Percentiles rank a stretch among this genome's conserved stretches.
These are phyloP conservation scores for Chirona hameri DNA, from an alignment of 2,888 invertebrate species.

Conservation along the genomic window DNA sequence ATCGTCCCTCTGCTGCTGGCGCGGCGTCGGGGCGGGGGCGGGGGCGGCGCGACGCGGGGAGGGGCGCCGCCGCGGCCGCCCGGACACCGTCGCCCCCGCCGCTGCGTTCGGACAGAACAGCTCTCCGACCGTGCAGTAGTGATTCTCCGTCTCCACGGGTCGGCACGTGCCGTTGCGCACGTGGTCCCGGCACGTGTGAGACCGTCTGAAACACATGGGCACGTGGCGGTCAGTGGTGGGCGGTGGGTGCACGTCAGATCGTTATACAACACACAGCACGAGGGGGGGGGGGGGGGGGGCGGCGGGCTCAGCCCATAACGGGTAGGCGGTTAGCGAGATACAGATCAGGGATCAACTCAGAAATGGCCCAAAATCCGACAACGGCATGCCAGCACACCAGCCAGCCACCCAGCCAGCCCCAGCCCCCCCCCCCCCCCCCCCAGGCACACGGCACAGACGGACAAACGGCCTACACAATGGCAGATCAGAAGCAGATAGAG, in stretches of 20 bases:
- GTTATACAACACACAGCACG: slow-evolving; percentile 86
- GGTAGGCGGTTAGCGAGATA: no score
- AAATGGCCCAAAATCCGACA: no score
- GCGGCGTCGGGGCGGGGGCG: neutral
- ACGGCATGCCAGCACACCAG: no score
- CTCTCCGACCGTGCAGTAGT: slow-evolving; percentile 39
- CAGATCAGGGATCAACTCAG: no score
- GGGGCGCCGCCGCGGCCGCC: neutral
- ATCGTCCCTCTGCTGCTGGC: slow-evolving; percentile 1
- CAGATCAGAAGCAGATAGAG: no score
- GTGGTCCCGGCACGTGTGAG: slow-evolving; percentile 44
- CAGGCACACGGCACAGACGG: no score
- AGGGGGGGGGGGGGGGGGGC: slow-evolving; percentile 79
- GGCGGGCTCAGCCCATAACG: slow-evolving; percentile 58
- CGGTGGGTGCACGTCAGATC: slow-evolving; percentile 60
- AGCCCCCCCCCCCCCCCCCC: no score
- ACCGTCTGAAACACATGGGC: slow-evolving; percentile 39
- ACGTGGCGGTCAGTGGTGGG: no score
- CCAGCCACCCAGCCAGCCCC: no score
- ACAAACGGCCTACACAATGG: no score
- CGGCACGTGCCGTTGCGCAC: slow-evolving; percentile 50
- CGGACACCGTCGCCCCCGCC: slow-evolving; percentile 35
- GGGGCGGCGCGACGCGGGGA: neutral
- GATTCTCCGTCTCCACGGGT: slow-evolving; percentile 40
- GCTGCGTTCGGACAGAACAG: slow-evolving; percentile 43